phyloP scores from a whole-genome alignment of 2,113 vertebrate species.

The Pycnonotus jocosus region DNA sequence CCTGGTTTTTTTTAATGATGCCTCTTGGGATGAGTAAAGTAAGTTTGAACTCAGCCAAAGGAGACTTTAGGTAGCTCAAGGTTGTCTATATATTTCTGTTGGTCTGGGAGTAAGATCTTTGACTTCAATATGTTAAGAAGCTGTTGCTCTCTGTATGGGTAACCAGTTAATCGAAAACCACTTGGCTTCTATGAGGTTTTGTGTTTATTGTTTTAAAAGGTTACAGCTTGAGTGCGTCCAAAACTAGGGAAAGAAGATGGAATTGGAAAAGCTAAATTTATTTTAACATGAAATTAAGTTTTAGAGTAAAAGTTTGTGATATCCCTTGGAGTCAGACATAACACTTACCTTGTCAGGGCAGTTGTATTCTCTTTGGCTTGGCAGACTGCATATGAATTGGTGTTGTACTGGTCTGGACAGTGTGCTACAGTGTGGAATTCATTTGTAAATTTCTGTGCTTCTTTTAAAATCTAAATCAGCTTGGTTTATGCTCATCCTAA shows the following conservation, averaged over 20 bases:
- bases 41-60: background rate
- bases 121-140: background rate
- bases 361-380: constrained; percentile 8
- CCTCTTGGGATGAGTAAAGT: background rate
- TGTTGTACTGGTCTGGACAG: background rate
- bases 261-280: background rate
- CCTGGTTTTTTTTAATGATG: background rate
- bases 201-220: background rate
- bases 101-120: background rate
- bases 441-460: background rate
- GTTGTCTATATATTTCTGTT: background rate
- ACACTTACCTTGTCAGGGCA: background rate
- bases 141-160: background rate
- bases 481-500: constrained; percentile 33
- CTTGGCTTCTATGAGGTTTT: background rate
- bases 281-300: background rate
- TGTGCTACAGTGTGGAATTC: background rate
- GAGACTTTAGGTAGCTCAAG: background rate
- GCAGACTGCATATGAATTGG: background rate
- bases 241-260: background rate
- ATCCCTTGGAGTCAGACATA: background rate
- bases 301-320: background rate
- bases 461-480: background rate
- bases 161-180: background rate
- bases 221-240: background rate